Evolutionary conservation across 2,888 invertebrate species (phyloP).

Genomic region (Harmothoe impar): DNA sequence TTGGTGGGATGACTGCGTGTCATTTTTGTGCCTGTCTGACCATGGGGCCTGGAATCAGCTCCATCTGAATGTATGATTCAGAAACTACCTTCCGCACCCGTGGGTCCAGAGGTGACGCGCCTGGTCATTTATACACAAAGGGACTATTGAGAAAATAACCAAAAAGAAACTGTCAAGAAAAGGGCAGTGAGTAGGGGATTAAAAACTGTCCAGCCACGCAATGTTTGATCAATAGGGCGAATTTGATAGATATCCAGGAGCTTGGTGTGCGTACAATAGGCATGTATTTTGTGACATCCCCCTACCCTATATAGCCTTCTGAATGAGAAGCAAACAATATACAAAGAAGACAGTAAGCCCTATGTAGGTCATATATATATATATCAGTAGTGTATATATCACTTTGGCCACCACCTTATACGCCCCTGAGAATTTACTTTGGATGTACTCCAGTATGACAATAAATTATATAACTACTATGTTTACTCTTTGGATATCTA

Average conservation of each 20-base stretch:
- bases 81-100: background rate
- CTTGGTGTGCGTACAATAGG: too few relatives aligned
- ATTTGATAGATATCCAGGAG: background rate
- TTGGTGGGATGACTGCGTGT: background rate
- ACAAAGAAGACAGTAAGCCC: too few relatives aligned
- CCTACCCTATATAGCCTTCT: too few relatives aligned
- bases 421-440: too few relatives aligned
- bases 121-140: background rate
- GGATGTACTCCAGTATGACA: too few relatives aligned
- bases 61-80: constrained; percentile 22
- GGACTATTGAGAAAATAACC: background rate
- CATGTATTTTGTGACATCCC: too few relatives aligned
- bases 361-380: too few relatives aligned
- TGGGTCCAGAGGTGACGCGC: background rate
- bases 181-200: background rate
- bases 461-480: too few relatives aligned
- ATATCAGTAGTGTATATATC: too few relatives aligned
- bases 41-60: constrained; percentile 19
- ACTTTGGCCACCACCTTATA: too few relatives aligned
- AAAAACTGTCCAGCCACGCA: constrained; percentile 23
- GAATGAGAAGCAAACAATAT: too few relatives aligned
- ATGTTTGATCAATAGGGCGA: background rate
- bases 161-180: background rate
- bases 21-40: constrained; percentile 15
- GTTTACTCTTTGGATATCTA: too few relatives aligned